phyloP scores from a whole-genome alignment of 2,797 vertebrate genomes.

The Oophaga sylvatica region DNA sequence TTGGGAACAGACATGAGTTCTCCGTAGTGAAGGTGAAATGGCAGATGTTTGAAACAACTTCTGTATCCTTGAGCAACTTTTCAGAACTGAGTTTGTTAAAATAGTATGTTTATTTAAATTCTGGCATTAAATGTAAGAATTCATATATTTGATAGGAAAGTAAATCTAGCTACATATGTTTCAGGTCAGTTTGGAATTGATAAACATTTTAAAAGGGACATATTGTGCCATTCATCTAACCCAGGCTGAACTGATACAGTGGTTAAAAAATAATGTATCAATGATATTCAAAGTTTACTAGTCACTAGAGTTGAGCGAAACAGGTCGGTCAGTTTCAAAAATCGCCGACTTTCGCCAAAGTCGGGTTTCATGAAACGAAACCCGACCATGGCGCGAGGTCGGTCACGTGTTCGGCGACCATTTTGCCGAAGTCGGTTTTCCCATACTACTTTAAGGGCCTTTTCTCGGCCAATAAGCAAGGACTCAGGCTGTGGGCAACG shows the following conservation, averaged over 20 bases:
- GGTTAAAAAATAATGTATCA: neutral
- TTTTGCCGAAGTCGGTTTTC: too few species aligned
- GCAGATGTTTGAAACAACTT: slow-evolving; percentile 46
- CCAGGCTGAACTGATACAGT: neutral
- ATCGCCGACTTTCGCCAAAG: too few species aligned
- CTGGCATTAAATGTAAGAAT: slow-evolving; percentile 16
- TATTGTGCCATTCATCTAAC: neutral
- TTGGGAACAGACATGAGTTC: slow-evolving; percentile 46
- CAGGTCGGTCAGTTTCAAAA: too few species aligned
- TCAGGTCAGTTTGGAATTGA: neutral
- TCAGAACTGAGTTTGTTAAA: neutral
- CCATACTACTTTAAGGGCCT: too few species aligned
- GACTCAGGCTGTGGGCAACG: too few species aligned
- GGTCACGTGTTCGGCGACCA: too few species aligned
- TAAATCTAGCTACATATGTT: neutral
- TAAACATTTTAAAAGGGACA: neutral
- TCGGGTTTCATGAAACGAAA: too few species aligned
- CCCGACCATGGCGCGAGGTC: too few species aligned
- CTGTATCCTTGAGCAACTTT: slow-evolving; percentile 19
- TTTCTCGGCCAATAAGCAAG: too few species aligned
- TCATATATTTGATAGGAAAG: neutral
- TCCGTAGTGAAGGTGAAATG: slow-evolving; percentile 40
- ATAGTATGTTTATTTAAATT: neutral
- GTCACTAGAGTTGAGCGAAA: too few species aligned
- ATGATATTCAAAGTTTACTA: neutral